These are phyloP conservation scores for Lasius platythorax DNA, from an alignment of 2,888 invertebrate species.

Conservation along the genomic window DNA sequence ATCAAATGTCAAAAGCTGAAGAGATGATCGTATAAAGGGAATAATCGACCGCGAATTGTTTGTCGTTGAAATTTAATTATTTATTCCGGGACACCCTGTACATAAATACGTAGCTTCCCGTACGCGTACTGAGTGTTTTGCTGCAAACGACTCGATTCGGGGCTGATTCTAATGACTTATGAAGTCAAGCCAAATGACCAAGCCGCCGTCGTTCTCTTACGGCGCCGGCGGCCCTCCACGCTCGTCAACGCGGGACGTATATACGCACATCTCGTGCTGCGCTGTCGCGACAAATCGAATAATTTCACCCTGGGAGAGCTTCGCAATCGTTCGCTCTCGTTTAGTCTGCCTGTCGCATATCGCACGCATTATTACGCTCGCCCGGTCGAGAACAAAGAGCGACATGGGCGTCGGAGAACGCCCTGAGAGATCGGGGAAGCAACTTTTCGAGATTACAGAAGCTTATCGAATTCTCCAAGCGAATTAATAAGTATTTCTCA, in stretches of 20 bases:
- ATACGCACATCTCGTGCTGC: constrained; percentile 73
- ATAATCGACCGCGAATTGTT: not conserved
- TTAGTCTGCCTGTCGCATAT: constrained; percentile 67
- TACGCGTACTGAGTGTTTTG: constrained; percentile 77
- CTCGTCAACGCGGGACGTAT: constrained; percentile 61
- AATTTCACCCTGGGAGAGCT: constrained; percentile 71
- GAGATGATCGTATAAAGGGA: not conserved
- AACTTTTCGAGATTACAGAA: constrained; percentile 40
- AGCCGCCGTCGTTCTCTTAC: constrained; percentile 61
- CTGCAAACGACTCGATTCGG: constrained; percentile 78
- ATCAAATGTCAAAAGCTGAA: not conserved
- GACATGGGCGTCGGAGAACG: constrained; percentile 9
- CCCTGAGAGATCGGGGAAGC: constrained; percentile 23
- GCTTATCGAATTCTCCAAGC: constrained; percentile 41
- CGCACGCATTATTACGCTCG: constrained; percentile 67
- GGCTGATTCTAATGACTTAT: constrained; percentile 86
- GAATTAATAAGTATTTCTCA: constrained; percentile 28
- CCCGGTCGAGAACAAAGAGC: constrained; percentile 46
- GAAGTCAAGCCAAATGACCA: constrained; percentile 86
- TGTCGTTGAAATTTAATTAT: constrained; percentile 39
- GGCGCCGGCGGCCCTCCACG: constrained; percentile 23
- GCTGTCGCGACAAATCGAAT: constrained; percentile 80
- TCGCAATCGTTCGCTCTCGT: constrained; percentile 60
- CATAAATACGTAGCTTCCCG: constrained; percentile 37
- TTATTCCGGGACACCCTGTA: constrained; percentile 33